Conservation (phyloP, 2,113 vertebrate genomes). For the Alethe castanea region DNA sequence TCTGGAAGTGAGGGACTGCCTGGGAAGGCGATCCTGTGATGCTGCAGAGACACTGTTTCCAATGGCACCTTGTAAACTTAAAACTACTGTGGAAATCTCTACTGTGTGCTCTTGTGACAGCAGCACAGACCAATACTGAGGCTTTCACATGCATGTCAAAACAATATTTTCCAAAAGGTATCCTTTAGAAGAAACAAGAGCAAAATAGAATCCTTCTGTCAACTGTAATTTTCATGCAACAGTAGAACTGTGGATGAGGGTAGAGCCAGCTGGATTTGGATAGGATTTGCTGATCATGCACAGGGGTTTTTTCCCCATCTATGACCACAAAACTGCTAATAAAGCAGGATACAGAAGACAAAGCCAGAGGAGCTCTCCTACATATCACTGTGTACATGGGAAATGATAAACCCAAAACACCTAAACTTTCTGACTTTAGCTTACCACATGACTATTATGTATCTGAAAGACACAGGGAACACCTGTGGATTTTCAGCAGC, state of each 20-base stretch:
- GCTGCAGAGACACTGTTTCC: neutral
- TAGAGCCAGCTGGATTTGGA: neutral
- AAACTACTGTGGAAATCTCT: neutral
- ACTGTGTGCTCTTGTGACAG: neutral
- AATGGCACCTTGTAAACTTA: neutral
- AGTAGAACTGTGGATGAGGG: neutral
- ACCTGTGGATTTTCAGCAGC: neutral
- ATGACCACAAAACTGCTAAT: neutral
- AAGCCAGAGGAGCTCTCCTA: neutral
- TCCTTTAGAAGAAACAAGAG: neutral
- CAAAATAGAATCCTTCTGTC: neutral
- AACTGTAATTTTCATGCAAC: neutral
- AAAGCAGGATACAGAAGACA: neutral
- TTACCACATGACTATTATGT: neutral
- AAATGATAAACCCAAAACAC: neutral
- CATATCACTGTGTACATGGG: neutral
- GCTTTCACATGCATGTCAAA: neutral
- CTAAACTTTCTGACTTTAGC: neutral
- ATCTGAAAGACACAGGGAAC: neutral
- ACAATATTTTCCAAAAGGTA: neutral
- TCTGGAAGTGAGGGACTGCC: fast-evolving
- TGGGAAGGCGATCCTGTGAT: neutral
- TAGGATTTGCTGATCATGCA: neutral
- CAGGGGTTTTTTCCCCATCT: neutral
- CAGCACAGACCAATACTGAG: neutral